A percentile compares a stretch with the other conserved stretches of the same genome.
phyloP scores from a whole-genome alignment of 1,140 invertebrate species.

The Chironomus striatipennis region DNA sequence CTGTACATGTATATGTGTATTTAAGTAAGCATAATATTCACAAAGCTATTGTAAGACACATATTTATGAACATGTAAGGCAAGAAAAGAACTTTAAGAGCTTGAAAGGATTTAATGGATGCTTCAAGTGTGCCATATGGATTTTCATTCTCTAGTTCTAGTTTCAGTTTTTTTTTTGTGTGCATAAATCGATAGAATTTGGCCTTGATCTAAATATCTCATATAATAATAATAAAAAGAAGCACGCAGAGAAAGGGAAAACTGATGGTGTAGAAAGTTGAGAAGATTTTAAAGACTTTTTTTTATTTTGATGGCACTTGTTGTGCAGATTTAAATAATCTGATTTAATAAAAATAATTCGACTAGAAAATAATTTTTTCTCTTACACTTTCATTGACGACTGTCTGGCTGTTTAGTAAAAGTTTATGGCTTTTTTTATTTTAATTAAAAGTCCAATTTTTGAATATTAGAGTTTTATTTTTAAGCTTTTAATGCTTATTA shows the following conservation, averaged over 20 bases:
- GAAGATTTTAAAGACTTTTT: too few relatives aligned
- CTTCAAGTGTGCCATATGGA: constrained; percentile 11
- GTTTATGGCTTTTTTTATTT: neutral
- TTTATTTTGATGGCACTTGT: neutral
- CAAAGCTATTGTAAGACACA: neutral
- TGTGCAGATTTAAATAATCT: neutral
- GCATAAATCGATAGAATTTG: constrained; percentile 2
- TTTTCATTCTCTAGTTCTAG: neutral
- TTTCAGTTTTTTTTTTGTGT: neutral
- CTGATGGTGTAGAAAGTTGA: too few relatives aligned
- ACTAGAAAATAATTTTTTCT: neutral
- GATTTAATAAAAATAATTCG: too few relatives aligned
- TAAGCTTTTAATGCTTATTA: too few relatives aligned
- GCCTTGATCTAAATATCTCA: neutral
- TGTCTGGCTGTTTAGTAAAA: neutral
- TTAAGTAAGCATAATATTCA: neutral
- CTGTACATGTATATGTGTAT: neutral
- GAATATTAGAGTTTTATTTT: neutral
- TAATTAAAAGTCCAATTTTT: neutral
- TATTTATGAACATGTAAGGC: constrained; percentile 6
- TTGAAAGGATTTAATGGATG: constrained; percentile 2
- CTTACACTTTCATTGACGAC: neutral
- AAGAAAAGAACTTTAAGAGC: constrained; percentile 1
- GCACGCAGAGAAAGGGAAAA: too few relatives aligned
- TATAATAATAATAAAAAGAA: too few relatives aligned